Evolutionary conservation across 2,113 vertebrate genomes (phyloP).

Genomic region (Polypterus bichir): DNA sequence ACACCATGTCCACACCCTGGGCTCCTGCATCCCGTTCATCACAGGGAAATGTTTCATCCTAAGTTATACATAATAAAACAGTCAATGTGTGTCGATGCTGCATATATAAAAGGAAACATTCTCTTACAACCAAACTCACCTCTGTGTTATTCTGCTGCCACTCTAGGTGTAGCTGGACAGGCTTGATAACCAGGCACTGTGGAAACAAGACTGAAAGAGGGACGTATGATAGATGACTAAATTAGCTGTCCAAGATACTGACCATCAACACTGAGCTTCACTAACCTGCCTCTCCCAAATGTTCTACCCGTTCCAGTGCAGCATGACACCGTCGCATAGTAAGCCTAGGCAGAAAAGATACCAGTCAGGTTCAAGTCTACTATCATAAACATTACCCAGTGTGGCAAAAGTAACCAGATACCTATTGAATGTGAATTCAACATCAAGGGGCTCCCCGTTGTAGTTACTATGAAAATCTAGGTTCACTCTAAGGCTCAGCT

Average conservation of each 20-base stretch:
- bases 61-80: not conserved
- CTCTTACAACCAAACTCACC: not conserved
- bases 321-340: conserved; percentile 73
- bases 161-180: conserved; percentile 35
- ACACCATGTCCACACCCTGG: conserved; percentile 31
- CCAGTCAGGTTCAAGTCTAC: too few relatives aligned
- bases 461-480: conserved; percentile 65
- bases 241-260: not conserved
- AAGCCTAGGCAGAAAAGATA: conserved; percentile 40
- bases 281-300: conserved; percentile 65
- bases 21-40: conserved; percentile 3
- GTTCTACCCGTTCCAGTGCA: conserved; percentile 60
- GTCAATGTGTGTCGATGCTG: not conserved
- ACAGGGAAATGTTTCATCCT: conserved; percentile 9
- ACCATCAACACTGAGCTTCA: not conserved
- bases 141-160: conserved; percentile 28
- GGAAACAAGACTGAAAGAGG: conserved; percentile 51
- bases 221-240: not conserved
- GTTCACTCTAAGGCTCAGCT: conserved; percentile 66
- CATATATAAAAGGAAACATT: not conserved
- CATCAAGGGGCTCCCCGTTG: conserved; percentile 73
- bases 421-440: conserved; percentile 80
- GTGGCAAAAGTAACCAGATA: conserved; percentile 18
- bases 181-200: conserved; percentile 26
- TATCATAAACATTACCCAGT: too few relatives aligned